Percentiles rank a stretch among this genome's conserved stretches.
Evolutionary conservation across 2,888 invertebrate genomes (phyloP).

Genomic region (Rhodophaea formosa): DNA sequence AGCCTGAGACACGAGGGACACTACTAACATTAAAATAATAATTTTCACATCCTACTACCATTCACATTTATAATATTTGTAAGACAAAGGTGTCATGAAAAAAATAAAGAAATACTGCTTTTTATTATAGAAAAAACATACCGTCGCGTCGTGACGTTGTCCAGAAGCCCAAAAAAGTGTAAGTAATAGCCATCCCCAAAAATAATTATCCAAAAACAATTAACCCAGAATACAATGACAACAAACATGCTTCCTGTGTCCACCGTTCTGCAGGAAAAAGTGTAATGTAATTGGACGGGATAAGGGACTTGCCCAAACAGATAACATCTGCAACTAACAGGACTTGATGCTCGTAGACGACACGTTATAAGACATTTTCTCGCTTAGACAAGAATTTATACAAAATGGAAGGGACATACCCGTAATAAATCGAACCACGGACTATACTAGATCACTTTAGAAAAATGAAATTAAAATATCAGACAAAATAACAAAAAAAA

Average conservation of each 20-base stretch:
- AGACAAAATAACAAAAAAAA: too few species aligned
- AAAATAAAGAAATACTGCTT: too few species aligned
- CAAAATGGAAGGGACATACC: too few species aligned
- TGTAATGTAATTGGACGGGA: slow-evolving; percentile 62
- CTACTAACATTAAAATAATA: too few species aligned
- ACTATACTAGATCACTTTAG: too few species aligned
- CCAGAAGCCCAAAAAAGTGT: background rate
- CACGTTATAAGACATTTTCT: background rate
- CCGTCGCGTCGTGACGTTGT: background rate
- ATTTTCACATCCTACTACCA: too few species aligned
- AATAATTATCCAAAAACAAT: slow-evolving; percentile 18
- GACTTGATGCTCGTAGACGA: background rate
- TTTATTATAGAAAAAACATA: background rate
- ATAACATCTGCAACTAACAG: slow-evolving; percentile 46
- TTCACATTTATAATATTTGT: too few species aligned
- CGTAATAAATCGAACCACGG: too few species aligned
- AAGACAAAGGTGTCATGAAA: too few species aligned
- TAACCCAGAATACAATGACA: slow-evolving; percentile 11
- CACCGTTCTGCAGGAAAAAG: slow-evolving; percentile 45
- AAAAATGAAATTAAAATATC: too few species aligned
- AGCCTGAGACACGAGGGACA: too few species aligned
- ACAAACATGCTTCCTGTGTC: slow-evolving; percentile 7
- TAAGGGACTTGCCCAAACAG: slow-evolving; percentile 46
- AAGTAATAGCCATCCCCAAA: slow-evolving; percentile 2
- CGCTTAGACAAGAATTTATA: background rate